Evolutionary conservation across 2,797 vertebrate genomes (phyloP).

Genomic region (Nothura maculosa): DNA sequence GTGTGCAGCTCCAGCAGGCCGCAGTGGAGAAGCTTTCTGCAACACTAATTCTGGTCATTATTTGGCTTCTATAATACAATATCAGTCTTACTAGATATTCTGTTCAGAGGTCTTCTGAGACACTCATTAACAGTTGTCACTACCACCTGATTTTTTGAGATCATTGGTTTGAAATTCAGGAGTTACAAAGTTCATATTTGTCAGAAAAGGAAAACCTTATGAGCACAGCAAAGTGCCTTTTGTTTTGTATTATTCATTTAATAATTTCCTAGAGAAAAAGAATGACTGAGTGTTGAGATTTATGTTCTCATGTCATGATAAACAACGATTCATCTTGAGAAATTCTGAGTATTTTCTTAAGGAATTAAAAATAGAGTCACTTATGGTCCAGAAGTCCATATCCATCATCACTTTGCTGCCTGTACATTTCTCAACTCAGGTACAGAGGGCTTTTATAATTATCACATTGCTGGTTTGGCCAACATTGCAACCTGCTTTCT

Average conservation of each 20-base stretch:
- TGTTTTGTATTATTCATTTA: conserved; percentile 37
- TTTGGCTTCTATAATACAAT: neutral
- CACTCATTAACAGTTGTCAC: neutral
- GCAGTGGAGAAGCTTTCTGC: neutral
- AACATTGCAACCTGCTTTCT: fast-evolving
- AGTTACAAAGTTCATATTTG: conserved; percentile 2
- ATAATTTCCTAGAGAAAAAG: conserved; percentile 38
- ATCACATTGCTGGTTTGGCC: neutral
- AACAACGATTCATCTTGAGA: conserved; percentile 10
- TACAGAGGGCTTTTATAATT: fast-evolving
- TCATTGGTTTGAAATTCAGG: conserved; percentile 1
- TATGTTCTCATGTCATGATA: conserved; percentile 43
- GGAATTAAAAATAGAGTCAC: neutral
- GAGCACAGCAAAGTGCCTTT: neutral
- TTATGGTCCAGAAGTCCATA: neutral
- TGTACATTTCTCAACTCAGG: neutral
- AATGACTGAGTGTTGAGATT: conserved; percentile 15
- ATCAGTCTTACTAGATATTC: neutral
- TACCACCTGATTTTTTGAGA: neutral
- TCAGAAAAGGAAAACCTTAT: conserved; percentile 5
- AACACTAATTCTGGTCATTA: neutral
- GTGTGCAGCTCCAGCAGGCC: neutral
- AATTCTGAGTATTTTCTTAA: conserved; percentile 12
- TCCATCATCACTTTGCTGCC: neutral
- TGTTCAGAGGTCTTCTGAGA: neutral